phyloP scores from a whole-genome alignment of 2,888 invertebrate species.

The Spodoptera littoralis region DNA sequence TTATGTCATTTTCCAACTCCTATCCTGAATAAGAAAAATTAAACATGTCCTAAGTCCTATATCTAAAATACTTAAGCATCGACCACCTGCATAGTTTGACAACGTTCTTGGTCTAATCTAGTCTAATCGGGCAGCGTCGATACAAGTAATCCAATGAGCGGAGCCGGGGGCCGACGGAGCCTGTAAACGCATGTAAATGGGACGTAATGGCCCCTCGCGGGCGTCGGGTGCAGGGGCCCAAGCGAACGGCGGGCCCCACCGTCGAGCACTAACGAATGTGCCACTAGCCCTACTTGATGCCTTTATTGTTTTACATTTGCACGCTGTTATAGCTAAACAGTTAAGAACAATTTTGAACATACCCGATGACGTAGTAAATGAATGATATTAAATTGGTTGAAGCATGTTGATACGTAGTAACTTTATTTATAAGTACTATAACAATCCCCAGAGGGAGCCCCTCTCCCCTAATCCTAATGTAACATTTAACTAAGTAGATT shows the following conservation, averaged over 20 bases:
- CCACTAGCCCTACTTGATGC: slow-evolving; percentile 8
- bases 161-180: slow-evolving; percentile 41
- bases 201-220: slow-evolving; percentile 63
- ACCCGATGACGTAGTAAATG: no score
- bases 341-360: not conserved
- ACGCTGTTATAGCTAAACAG: slow-evolving; percentile 33
- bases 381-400: no score
- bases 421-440: no score
- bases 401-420: no score
- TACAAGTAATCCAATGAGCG: slow-evolving; percentile 68
- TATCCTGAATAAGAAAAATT: no score
- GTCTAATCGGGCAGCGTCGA: slow-evolving; percentile 49
- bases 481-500: no score
- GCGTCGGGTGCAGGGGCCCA: slow-evolving; percentile 38
- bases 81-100: slow-evolving; percentile 30
- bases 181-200: slow-evolving; percentile 72
- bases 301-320: slow-evolving; percentile 44
- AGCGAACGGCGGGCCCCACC: slow-evolving; percentile 21
- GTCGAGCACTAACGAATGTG: slow-evolving; percentile 54
- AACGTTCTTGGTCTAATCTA: slow-evolving; percentile 47
- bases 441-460: no score
- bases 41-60: not conserved
- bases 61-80: slow-evolving; percentile 1
- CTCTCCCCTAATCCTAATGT: no score
- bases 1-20: no score